Conservation (phyloP, 2,888 invertebrate species). For the Steromphala cineraria region DNA sequence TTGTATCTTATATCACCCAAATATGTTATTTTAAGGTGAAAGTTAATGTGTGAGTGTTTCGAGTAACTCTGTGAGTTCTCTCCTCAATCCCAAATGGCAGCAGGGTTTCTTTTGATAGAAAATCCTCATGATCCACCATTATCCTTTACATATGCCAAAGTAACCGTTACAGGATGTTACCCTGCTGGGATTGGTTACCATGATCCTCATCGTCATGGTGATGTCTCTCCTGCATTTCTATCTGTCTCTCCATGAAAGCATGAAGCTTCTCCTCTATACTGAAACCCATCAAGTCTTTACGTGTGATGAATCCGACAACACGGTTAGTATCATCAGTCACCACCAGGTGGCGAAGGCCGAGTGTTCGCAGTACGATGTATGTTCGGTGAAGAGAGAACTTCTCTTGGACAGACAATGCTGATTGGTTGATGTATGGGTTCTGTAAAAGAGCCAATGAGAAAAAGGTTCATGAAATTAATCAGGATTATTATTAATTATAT, state of each 20-base stretch:
- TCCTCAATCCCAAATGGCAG: no score
- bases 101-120: no score
- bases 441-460: slow-evolving; percentile 43
- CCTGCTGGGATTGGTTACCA: neutral
- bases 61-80: no score
- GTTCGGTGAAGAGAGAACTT: slow-evolving; percentile 75
- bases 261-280: slow-evolving; percentile 73
- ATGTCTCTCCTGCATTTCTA: neutral
- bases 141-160: no score
- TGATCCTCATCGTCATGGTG: neutral
- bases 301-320: slow-evolving; percentile 75
- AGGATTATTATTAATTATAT: no score
- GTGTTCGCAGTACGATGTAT: slow-evolving; percentile 75
- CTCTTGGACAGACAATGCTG: slow-evolving; percentile 71
- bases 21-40: no score
- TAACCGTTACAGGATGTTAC: neutral
- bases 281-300: slow-evolving; percentile 77
- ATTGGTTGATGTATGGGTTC: slow-evolving; percentile 75
- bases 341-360: slow-evolving; percentile 75
- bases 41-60: no score
- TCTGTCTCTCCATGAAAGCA: slow-evolving; percentile 37
- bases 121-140: no score
- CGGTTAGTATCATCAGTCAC: slow-evolving; percentile 72
- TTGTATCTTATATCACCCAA: no score
- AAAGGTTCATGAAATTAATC: neutral